These are phyloP conservation scores for Alosa sapidissima DNA, from an alignment of 2,797 vertebrate species.

Conservation along the genomic window DNA sequence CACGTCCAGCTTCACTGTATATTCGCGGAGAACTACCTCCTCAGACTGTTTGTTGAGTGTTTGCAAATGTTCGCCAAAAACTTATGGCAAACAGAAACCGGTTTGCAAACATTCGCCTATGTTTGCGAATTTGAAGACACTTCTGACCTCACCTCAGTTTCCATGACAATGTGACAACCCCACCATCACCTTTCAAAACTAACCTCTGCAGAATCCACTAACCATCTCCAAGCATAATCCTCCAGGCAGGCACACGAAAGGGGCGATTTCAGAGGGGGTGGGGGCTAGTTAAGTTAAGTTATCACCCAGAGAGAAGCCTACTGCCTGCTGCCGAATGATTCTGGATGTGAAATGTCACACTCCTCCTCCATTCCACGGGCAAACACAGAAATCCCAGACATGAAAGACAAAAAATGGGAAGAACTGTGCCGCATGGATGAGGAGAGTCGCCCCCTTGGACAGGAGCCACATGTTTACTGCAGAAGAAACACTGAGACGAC, in stretches of 20 bases:
- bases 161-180: not conserved
- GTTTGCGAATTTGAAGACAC: too few relatives aligned
- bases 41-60: too few relatives aligned
- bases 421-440: not conserved
- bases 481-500: not conserved
- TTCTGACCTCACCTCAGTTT: not conserved
- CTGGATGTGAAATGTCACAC: conserved; percentile 15
- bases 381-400: not conserved
- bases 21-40: too few relatives aligned
- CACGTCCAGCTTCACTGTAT: too few relatives aligned
- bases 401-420: not conserved
- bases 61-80: too few relatives aligned
- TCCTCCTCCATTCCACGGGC: not conserved
- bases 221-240: not conserved
- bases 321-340: not conserved
- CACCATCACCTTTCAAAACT: not conserved
- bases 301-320: too few relatives aligned
- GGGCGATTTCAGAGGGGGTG: not conserved
- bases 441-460: not conserved
- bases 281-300: too few relatives aligned
- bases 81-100: too few relatives aligned
- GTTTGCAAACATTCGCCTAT: too few relatives aligned
- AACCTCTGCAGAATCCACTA: not conserved
- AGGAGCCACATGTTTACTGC: too few relatives aligned
- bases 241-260: not conserved